A percentile compares a stretch with the other conserved stretches of the same genome.
phyloP scores from a whole-genome alignment of 2,797 vertebrate species.

The Hippopotamyrus pictus region DNA sequence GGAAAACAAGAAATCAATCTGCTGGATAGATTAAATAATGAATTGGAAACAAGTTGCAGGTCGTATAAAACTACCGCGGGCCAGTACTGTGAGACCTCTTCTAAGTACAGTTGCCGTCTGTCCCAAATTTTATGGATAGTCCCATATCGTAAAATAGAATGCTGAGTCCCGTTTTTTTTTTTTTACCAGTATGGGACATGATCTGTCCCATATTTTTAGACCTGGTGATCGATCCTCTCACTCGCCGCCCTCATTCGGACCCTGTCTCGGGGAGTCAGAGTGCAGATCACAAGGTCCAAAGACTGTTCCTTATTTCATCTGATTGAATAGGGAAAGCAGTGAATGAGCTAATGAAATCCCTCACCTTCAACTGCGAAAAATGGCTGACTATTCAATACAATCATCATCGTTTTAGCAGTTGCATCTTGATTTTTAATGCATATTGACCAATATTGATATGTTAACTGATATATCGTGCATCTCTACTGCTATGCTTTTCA shows the following conservation, averaged over 20 bases:
- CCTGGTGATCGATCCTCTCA: background rate
- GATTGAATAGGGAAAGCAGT: background rate
- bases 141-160: background rate
- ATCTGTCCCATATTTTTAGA: background rate
- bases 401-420: background rate
- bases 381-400: background rate
- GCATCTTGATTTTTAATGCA: background rate
- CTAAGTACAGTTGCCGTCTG: background rate
- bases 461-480: background rate
- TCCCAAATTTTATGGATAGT: background rate
- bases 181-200: background rate
- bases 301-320: background rate
- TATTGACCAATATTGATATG: background rate
- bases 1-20: background rate
- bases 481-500: background rate
- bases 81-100: background rate
- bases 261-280: background rate
- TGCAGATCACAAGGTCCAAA: background rate
- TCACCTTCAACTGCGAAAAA: background rate
- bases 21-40: background rate
- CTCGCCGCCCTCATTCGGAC: background rate
- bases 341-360: background rate
- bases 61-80: background rate
- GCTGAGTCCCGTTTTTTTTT: background rate
- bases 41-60: background rate